Evolutionary conservation across 2,113 vertebrate genomes (phyloP), one percentile per base, ranked within the genome.

Genomic region (Apeltes quadracus): DNA sequence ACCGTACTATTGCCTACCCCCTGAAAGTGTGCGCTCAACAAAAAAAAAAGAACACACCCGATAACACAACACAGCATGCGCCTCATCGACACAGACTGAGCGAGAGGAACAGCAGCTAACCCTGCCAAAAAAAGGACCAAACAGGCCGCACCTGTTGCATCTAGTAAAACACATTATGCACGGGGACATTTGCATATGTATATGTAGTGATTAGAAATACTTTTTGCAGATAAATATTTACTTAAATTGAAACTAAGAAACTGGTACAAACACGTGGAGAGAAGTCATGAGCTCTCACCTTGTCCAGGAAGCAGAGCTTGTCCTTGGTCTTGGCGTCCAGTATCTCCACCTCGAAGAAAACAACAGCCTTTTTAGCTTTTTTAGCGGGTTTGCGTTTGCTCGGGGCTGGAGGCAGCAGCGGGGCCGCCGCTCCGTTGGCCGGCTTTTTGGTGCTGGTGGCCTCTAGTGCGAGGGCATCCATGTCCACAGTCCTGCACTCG

Each of bases 301-400:
- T 98, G 83, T 98, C 97, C 76, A 98, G 93, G 93, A 98, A 98
- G 89, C 96, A 97, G 69, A 98, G 96, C 92, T 98, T 98, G 91
- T 97, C 96, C 88, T 96, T 91, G 0, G 95, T 97, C 91, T 95
- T 96, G 53, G 95, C 96, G 0, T 97, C 96, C 93, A 98, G 92
- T 79, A 98, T 97, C 95, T 98, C 97, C 96, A 98, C 97, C 97
- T 98, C 97, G 20, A 98, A 98, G 88, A 97, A 98, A 84, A 98
- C 95, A 85, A 95, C 94, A 57, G 94, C 95, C 72, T 95, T 97
- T 91, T 97, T 97, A 91, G 92, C 41, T 86, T 96, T 97, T 90
- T 94, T 95, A 25, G 90, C 53, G 3, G 88, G 78, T 87, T 96
- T 96, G 29, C 94, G 93, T 85, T 90, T 93, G 68, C 15, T 22